These are phyloP conservation scores for Drosophila cognata DNA, from an alignment of 2,888 invertebrate species.

Conservation along the genomic window DNA sequence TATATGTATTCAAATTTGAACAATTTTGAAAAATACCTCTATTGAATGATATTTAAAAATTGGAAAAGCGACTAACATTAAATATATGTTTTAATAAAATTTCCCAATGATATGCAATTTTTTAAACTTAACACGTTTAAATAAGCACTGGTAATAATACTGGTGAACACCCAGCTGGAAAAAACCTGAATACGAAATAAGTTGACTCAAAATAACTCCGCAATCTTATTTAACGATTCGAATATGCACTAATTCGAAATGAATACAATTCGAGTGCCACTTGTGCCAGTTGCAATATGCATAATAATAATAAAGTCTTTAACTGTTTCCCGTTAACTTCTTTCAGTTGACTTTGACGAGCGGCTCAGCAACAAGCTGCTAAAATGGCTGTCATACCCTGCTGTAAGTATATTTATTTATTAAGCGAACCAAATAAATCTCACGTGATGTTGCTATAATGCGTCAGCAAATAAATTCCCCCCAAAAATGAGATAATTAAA, in stretches of 20 bases:
- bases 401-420: constrained; percentile 57
- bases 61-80: not conserved
- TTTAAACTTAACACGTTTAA: not conserved
- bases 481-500: constrained; percentile 38
- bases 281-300: constrained; percentile 12
- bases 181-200: constrained; percentile 29
- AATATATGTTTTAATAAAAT: not conserved
- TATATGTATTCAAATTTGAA: not conserved
- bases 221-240: constrained; percentile 26
- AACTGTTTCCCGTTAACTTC: constrained; percentile 38
- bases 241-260: constrained; percentile 13
- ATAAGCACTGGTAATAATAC: not conserved
- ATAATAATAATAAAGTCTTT: constrained; percentile 25
- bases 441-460: constrained; percentile 46
- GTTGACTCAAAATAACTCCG: constrained; percentile 33
- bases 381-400: constrained; percentile 71
- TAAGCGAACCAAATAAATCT: constrained; percentile 24
- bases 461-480: constrained; percentile 34
- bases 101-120: not conserved
- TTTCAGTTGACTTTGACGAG: constrained; percentile 45
- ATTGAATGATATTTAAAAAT: not conserved
- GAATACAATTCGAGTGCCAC: constrained; percentile 14
- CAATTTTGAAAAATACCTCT: not conserved
- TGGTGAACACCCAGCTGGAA: not conserved
- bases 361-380: constrained; percentile 32